Evolutionary conservation across 2,888 invertebrate genomes (phyloP).

Genomic region (Blastobasis lacticolella): DNA sequence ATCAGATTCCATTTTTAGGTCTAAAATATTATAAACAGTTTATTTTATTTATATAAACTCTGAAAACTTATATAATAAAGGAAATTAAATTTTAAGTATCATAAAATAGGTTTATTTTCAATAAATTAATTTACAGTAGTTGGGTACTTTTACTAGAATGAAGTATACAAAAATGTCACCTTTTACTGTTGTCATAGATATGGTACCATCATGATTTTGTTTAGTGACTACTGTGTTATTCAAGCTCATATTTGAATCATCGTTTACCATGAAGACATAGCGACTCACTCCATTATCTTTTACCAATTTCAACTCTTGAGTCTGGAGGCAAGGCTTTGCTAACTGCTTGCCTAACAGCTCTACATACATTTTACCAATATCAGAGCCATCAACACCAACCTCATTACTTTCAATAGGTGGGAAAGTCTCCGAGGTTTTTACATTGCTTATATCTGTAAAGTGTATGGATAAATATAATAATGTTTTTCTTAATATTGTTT

Average conservation of each 20-base stretch:
- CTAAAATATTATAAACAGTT: too few species aligned
- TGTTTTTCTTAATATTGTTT: too few species aligned
- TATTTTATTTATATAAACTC: too few species aligned
- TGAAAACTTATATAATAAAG: too few species aligned
- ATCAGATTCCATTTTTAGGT: constrained; percentile 22
- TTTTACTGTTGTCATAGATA: constrained; percentile 48
- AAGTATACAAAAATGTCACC: constrained; percentile 26
- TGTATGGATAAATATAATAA: too few species aligned
- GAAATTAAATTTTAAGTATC: too few species aligned
- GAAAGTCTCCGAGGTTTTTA: background rate
- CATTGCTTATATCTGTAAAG: background rate
- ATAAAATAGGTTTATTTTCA: too few species aligned
- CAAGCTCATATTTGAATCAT: constrained; percentile 24
- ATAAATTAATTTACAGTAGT: too few species aligned
- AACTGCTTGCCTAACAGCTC: constrained; percentile 39
- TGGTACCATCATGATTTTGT: constrained; percentile 60
- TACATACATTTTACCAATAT: constrained; percentile 45
- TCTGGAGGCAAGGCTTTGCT: constrained; percentile 34
- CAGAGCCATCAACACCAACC: constrained; percentile 16
- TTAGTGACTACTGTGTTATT: constrained; percentile 45
- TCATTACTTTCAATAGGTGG: background rate
- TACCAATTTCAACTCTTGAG: constrained; percentile 43
- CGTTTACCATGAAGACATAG: constrained; percentile 44
- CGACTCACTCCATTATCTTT: constrained; percentile 36
- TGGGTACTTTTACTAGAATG: too few species aligned